Evolutionary conservation across 2,888 invertebrate species (phyloP).

Genomic region (Aquatica leii): DNA sequence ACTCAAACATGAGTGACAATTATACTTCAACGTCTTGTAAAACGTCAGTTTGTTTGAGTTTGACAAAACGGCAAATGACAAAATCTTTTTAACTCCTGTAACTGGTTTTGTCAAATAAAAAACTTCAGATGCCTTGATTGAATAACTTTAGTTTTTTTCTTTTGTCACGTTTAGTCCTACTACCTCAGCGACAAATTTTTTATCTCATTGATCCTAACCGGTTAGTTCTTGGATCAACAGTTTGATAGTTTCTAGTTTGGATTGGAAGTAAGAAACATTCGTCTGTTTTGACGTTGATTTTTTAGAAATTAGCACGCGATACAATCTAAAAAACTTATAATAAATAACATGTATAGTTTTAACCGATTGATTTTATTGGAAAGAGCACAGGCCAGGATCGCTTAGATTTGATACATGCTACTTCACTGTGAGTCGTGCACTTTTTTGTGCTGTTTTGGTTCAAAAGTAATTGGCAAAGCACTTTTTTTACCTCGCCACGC

Average conservation of each 20-base stretch:
- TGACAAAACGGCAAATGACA: too few species aligned
- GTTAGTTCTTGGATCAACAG: conserved; percentile 24
- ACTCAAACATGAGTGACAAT: too few species aligned
- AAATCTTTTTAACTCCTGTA: too few species aligned
- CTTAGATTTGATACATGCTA: conserved; percentile 28
- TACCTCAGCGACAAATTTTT: conserved; percentile 22
- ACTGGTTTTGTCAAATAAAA: too few species aligned
- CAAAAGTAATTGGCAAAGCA: too few species aligned
- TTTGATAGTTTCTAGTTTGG: conserved; percentile 18
- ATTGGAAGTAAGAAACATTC: conserved; percentile 21
- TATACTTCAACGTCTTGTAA: too few species aligned
- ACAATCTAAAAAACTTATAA: background rate
- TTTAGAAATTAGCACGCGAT: conserved; percentile 16
- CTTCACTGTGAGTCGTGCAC: conserved; percentile 29
- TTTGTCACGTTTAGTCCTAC: conserved; percentile 20
- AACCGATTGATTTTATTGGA: too few species aligned
- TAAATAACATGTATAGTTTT: background rate
- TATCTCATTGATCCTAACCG: conserved; percentile 19
- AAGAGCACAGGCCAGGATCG: conserved; percentile 24
- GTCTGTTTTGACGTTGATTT: conserved; percentile 13
- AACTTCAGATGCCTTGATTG: too few species aligned
- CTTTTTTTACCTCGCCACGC: too few species aligned
- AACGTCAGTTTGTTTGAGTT: too few species aligned
- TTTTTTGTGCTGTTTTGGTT: conserved; percentile 41
- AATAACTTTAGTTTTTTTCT: too few species aligned